These are phyloP conservation scores for Herpetotheres cachinnans DNA, from an alignment of 2,113 vertebrate genomes.

Conservation along the genomic window DNA sequence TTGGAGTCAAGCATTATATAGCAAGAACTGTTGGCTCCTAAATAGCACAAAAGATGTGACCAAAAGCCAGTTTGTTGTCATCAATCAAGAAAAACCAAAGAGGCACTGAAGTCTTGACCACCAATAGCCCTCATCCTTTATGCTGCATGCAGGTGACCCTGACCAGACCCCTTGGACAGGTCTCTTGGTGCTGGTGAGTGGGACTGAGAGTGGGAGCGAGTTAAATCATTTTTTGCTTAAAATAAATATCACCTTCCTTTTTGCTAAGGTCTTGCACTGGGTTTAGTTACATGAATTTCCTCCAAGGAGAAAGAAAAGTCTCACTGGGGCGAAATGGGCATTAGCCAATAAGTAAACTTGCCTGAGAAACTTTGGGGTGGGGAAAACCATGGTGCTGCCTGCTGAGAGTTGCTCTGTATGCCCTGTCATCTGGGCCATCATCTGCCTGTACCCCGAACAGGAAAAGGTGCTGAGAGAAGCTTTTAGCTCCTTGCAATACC, in stretches of 20 bases:
- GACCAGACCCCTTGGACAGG: neutral
- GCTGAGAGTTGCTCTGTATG: neutral
- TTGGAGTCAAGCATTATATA: neutral
- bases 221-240: neutral
- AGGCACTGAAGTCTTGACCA: neutral
- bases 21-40: neutral
- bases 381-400: neutral
- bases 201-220: accelerated
- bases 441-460: neutral
- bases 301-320: neutral
- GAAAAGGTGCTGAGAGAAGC: neutral
- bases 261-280: neutral
- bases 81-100: neutral
- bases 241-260: neutral
- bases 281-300: neutral
- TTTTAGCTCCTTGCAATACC: neutral
- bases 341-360: neutral
- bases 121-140: neutral
- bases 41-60: neutral
- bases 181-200: neutral
- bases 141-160: neutral
- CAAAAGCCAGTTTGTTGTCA: neutral
- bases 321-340: neutral
- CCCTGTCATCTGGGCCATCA: too few species aligned
- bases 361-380: neutral